These are phyloP conservation scores for Spisula subtruncata DNA, from an alignment of 2,888 invertebrate species.

Conservation along the genomic window DNA sequence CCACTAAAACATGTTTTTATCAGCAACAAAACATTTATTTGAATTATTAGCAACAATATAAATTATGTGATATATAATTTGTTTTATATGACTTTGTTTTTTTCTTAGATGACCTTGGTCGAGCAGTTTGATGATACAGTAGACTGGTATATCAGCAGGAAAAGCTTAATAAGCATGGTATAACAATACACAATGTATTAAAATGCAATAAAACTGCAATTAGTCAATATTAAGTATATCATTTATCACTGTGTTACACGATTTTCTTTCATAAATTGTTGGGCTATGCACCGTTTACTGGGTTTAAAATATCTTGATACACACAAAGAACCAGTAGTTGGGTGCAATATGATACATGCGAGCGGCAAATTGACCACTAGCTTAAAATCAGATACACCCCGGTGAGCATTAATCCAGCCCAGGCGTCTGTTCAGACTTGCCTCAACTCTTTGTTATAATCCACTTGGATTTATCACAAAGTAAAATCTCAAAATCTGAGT, in stretches of 20 bases:
- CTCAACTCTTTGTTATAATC: slow-evolving; percentile 32
- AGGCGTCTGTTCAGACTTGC: slow-evolving; percentile 36
- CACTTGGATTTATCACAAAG: slow-evolving; percentile 39
- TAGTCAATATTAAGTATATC: background rate
- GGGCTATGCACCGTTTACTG: background rate
- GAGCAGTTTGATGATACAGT: no score
- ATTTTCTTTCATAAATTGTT: background rate
- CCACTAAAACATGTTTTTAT: no score
- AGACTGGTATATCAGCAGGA: no score
- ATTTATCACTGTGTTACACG: background rate
- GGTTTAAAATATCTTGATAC: background rate
- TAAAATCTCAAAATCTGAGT: slow-evolving; percentile 51
- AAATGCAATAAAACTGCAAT: background rate
- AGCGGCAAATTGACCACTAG: background rate
- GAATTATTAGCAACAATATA: no score
- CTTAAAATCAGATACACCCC: slow-evolving; percentile 5
- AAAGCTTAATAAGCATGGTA: no score
- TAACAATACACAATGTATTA: no score
- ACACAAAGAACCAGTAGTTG: background rate
- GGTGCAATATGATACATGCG: background rate
- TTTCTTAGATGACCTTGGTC: no score
- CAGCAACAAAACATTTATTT: no score
- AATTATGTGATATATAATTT: no score
- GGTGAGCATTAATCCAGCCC: background rate
- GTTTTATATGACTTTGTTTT: no score